phyloP scores from a whole-genome alignment of 2,888 invertebrate species.

The Caenorhabditis sulstoni region DNA sequence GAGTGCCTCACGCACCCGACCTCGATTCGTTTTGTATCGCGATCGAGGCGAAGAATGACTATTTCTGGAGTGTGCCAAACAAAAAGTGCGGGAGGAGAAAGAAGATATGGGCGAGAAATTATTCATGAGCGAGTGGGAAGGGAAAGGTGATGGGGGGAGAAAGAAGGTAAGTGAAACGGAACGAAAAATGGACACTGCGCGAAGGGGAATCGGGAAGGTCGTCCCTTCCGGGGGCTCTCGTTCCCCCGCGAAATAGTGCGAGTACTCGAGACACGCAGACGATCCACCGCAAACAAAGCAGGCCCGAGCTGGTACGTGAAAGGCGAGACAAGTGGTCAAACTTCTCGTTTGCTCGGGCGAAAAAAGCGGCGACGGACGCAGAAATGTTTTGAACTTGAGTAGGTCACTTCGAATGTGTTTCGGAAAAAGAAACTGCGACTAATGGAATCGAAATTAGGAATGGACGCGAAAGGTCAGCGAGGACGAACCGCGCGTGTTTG shows the following conservation, averaged over 20 bases:
- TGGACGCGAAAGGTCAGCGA: constrained; percentile 16
- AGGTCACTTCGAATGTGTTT: constrained; percentile 23
- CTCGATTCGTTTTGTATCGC: constrained; percentile 41
- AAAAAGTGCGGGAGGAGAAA: constrained; percentile 2
- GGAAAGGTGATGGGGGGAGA: background rate
- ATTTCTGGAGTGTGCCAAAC: constrained; percentile 33
- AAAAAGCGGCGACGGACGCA: constrained; percentile 10
- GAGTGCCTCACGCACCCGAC: constrained; percentile 58
- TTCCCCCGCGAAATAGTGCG: constrained; percentile 22
- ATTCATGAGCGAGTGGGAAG: background rate
- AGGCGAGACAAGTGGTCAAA: constrained; percentile 58
- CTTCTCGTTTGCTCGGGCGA: constrained; percentile 40
- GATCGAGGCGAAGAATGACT: constrained; percentile 4
- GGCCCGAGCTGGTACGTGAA: constrained; percentile 61
- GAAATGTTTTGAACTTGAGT: constrained; percentile 32
- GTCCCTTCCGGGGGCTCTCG: constrained; percentile 38
- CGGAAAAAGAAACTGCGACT: background rate
- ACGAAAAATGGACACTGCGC: constrained; percentile 46
- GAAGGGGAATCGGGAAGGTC: constrained; percentile 34
- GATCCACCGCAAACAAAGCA: constrained; percentile 6
- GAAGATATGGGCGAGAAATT: background rate
- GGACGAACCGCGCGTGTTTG: constrained; percentile 17
- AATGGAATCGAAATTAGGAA: constrained; percentile 16
- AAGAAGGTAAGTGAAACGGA: constrained; percentile 17
- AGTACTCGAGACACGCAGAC: constrained; percentile 40